Evolutionary conservation across 2,888 invertebrate species (phyloP), one percentile per base, ranked within the genome.

Genomic region (Mythimna albipuncta): DNA sequence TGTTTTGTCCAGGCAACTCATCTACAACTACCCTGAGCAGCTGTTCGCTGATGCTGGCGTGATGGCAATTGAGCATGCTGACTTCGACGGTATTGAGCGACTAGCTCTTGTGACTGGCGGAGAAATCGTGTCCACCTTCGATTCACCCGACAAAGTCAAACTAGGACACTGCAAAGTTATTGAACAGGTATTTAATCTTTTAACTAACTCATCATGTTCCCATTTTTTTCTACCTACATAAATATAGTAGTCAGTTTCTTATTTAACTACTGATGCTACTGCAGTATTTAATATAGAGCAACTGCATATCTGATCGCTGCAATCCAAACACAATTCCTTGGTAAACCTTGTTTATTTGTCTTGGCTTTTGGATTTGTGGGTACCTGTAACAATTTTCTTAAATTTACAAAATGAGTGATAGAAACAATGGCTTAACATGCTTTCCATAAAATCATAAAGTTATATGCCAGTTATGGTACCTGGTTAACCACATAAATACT

Each of bases 1-100:
- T 77, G 61, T 38, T 6, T 61, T 64, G 26, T 55, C 2, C 93
- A 97, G 99, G 83, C 99, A 99, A 94, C 96, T 99, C 84, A 99
- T 99, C 94, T 99, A 99, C 97, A 99, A 99, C 95, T 99, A 99
- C 93, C 99, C 99, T 0, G 99, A 99, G 94, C 99, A 99, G 94
- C 95, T 99, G 87, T 99, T 99, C 94, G 99, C 99, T 55, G 99
- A 99, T 96, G 99, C 99, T 61, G 98, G 99, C 64, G 97, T 99
- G 11, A 99, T 99, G 99, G 99, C 99, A 1, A 99, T 99, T 86
- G 99, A 99, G 91, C 99, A 99, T 93, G 99, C 99, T 5, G 99
- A 99, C 93, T 99, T 99, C 92, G 99, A 99, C 93, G 99, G 99
- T 67, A 99, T 99, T 89, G 99, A 99, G 93, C 97, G 99, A 78